Conservation (phyloP, 1,140 invertebrate species). For the Drosophila kikkawai region DNA sequence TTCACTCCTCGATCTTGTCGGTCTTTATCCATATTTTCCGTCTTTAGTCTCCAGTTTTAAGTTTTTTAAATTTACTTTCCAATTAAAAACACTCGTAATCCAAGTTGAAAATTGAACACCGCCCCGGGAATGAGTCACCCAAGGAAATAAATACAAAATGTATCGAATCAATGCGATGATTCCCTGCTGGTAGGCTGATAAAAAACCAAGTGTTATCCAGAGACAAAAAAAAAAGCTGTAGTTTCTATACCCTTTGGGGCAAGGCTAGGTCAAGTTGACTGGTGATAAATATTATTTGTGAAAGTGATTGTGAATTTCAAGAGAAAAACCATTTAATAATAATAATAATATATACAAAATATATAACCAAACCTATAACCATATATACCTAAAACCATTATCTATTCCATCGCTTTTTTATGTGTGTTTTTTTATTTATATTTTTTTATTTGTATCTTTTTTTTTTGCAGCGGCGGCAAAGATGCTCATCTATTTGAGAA, state of each 20-base stretch:
- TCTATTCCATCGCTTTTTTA: not conserved
- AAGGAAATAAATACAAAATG: conserved; percentile 34
- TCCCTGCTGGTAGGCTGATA: conserved; percentile 63
- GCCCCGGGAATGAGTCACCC: conserved; percentile 62
- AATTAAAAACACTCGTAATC: conserved; percentile 7
- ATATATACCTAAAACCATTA: not conserved
- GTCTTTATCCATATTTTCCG: not conserved
- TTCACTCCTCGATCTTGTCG: not conserved
- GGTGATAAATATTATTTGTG: not conserved
- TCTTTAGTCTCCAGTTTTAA: not conserved
- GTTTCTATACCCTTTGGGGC: not conserved
- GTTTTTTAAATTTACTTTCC: not conserved
- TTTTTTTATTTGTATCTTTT: not conserved
- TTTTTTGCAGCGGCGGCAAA: conserved; percentile 67
- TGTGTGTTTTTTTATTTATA: not conserved
- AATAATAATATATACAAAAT: not conserved
- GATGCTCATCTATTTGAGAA: conserved; percentile 74
- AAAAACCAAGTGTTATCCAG: not conserved
- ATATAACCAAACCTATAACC: not conserved
- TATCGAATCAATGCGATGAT: conserved; percentile 69
- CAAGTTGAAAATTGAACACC: not conserved
- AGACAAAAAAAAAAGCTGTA: no score
- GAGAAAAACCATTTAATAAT: not conserved
- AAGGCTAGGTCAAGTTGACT: not conserved
- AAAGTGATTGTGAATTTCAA: not conserved